Evolutionary conservation across 2,113 vertebrate species (phyloP).

Genomic region (Lontra canadensis): DNA sequence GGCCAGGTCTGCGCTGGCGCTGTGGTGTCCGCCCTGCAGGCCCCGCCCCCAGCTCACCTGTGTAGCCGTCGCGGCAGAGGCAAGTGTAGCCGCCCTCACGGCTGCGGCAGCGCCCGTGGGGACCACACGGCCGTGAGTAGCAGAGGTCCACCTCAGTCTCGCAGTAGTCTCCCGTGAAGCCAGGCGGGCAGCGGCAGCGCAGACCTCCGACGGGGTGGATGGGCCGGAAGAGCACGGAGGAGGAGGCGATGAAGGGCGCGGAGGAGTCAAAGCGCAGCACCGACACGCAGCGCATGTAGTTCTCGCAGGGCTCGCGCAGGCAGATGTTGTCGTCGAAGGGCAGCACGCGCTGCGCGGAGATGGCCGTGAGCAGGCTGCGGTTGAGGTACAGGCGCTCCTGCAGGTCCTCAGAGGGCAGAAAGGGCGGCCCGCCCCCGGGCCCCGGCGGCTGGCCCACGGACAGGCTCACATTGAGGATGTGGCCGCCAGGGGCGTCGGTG

Average conservation of each 20-base stretch:
- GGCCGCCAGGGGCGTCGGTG: slow-evolving; percentile 91
- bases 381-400: slow-evolving; percentile 97
- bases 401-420: slow-evolving; percentile 94
- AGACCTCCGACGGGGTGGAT: slow-evolving; percentile 95
- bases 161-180: slow-evolving; percentile 97
- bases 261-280: slow-evolving; percentile 97
- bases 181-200: slow-evolving; percentile 93
- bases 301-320: slow-evolving; percentile 96
- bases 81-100: slow-evolving; percentile 96
- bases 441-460: slow-evolving; percentile 86
- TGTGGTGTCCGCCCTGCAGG: not conserved
- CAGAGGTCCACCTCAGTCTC: slow-evolving; percentile 98
- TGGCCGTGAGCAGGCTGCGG: slow-evolving; percentile 91
- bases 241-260: slow-evolving; percentile 94
- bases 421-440: slow-evolving; percentile 77
- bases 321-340: slow-evolving; percentile 99
- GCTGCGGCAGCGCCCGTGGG: slow-evolving; percentile 90
- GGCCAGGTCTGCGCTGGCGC: not conserved
- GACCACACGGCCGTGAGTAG: slow-evolving; percentile 95
- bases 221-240: slow-evolving; percentile 96
- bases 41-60: slow-evolving; percentile 86
- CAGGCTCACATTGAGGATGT: slow-evolving; percentile 96
- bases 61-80: slow-evolving; percentile 93
- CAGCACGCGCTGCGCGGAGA: slow-evolving; percentile 93
- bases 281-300: slow-evolving; percentile 98